Base-by-base conservation (phyloP, 30 jellyfish, hydroid and myxozoan genomes). In the Calvadosia cruxmelitensis region DNA sequence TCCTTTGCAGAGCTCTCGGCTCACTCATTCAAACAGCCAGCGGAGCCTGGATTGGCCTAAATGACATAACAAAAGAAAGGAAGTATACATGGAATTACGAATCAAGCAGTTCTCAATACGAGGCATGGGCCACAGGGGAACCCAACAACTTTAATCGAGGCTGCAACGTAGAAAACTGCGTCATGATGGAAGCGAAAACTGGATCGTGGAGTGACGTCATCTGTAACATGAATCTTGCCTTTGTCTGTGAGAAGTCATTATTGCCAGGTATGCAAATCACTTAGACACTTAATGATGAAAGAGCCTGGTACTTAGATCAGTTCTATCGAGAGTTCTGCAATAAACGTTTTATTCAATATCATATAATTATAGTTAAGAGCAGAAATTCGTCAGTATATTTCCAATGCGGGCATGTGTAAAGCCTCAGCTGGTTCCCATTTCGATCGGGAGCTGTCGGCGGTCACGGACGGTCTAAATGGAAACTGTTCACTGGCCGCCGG, bases 11-110 rank as follows among this genome's bases (percentile, higher is more conserved):
- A 23, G 75, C 80, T 61, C 24, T 87, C 52, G 94, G 94, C 24
- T 62, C 65, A 36, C 68, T 87, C 53, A 62, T 87, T n/a, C 67
- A 80, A 77, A 73, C 97, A 0, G 97, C 85, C 27, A 91, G 33
- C 0, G 97, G 97, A 3, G 88, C 90, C 24, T 87, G 97, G 97
- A 80, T 87, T 31, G 97, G 97, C 10, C 53, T 87, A 26, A 87
- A 87, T 71, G 97, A 87, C 49, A 62, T 93, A 25, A n/a, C 24
- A 24, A 2, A 69, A 1, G 97, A 87, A 57, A 32, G 82, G 20
- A 34, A 34, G 1, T 87, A 73, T 35, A 62, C 71, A 26, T 87
- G 97, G 97, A 87, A 80, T 65, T 73, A 52, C 51, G 82, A 62
- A 23, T 48, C 72, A 57, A 1, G 64, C 2, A 63, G 34, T 0